Percentiles rank a stretch among this genome's conserved stretches.
phyloP scores from a whole-genome alignment of 2,113 vertebrate genomes.

The Helogale parvula region DNA sequence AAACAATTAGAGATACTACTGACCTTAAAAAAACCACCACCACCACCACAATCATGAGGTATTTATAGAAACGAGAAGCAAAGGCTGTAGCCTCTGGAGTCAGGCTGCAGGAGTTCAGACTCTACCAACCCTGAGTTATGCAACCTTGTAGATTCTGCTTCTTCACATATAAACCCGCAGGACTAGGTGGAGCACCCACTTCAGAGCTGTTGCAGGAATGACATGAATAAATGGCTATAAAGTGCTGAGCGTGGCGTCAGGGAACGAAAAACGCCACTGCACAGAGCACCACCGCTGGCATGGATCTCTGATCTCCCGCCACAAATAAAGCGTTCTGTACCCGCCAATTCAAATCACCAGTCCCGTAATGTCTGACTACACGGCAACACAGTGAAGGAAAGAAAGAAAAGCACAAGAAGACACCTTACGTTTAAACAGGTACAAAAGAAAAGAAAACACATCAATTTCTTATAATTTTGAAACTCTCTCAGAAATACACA shows the following conservation, averaged over 20 bases:
- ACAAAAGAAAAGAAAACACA: not conserved
- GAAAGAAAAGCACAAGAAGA: not conserved
- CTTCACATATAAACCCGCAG: not conserved
- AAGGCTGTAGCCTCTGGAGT: not conserved
- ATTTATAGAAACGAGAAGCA: not conserved
- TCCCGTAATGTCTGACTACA: not conserved
- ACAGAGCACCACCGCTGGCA: not conserved
- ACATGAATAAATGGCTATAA: not conserved
- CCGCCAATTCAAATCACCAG: not conserved
- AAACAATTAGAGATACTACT: not conserved
- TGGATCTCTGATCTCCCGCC: too few relatives aligned
- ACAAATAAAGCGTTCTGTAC: not conserved
- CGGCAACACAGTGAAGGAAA: not conserved
- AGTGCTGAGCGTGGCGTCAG: not conserved
- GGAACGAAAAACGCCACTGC: not conserved
- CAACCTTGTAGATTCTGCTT: not conserved
- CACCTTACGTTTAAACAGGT: not conserved
- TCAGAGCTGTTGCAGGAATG: not conserved
- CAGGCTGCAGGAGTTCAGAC: not conserved
- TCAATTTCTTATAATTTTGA: not conserved
- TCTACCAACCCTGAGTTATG: too few relatives aligned
- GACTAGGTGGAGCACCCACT: accelerated
- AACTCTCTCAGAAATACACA: not conserved
- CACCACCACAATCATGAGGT: not conserved
- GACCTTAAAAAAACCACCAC: not conserved